Conservation (phyloP, 2,888 invertebrate genomes). For the Chelonus formosanus region DNA sequence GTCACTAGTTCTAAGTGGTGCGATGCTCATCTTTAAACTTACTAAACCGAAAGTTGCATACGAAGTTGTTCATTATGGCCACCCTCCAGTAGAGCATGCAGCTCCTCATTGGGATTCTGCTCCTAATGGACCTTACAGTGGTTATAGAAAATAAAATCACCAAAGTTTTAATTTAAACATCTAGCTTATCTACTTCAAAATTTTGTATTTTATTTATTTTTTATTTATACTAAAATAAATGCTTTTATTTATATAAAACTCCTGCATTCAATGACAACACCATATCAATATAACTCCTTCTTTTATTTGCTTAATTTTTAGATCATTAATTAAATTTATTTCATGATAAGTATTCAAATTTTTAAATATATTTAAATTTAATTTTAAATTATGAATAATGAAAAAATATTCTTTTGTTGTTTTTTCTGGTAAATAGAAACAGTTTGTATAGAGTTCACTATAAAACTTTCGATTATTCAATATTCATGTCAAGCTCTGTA, state of each 20-base stretch:
- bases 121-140: conserved; percentile 61
- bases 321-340: too few relatives aligned
- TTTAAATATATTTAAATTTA: too few relatives aligned
- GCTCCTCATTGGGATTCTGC: conserved; percentile 64
- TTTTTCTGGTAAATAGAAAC: background rate
- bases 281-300: too few relatives aligned
- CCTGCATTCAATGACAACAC: too few relatives aligned
- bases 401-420: background rate
- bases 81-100: conserved; percentile 73
- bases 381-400: background rate
- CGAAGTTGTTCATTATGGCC: conserved; percentile 86
- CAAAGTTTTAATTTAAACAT: conserved; percentile 17
- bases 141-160: conserved; percentile 55
- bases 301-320: too few relatives aligned
- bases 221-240: conserved; percentile 42
- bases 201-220: conserved; percentile 49
- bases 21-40: conserved; percentile 86
- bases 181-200: conserved; percentile 29
- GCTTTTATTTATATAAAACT: too few relatives aligned
- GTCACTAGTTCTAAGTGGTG: conserved; percentile 84
- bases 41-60: conserved; percentile 89
- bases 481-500: conserved; percentile 24
- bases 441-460: background rate
- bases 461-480: conserved; percentile 33
- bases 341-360: too few relatives aligned